Percentiles rank a stretch among this genome's conserved stretches.
phyloP scores from a whole-genome alignment of 2,888 invertebrate genomes.

The Dastarcus helophoroides region DNA sequence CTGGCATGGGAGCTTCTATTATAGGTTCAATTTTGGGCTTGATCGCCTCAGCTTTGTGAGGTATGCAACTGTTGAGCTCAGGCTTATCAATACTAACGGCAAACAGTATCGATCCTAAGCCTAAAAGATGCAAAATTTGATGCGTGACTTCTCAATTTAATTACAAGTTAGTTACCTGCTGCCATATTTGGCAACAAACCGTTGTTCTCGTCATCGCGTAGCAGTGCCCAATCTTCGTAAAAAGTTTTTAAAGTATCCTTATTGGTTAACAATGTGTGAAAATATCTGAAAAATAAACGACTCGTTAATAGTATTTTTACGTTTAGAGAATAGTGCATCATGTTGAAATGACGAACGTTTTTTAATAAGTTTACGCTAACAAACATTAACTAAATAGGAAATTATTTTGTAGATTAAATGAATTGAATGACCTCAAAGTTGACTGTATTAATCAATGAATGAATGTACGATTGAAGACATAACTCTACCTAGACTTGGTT shows the following conservation, averaged over 20 bases:
- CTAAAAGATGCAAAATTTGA: slow-evolving; percentile 34
- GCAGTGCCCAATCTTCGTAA: slow-evolving; percentile 79
- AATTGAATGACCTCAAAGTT: too few relatives aligned
- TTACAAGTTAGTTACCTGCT: slow-evolving; percentile 47
- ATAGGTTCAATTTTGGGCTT: slow-evolving; percentile 49
- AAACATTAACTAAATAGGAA: too few relatives aligned
- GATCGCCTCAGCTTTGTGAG: slow-evolving; percentile 36
- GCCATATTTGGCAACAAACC: slow-evolving; percentile 75
- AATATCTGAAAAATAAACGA: slow-evolving; percentile 45
- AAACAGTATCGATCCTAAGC: slow-evolving; percentile 80
- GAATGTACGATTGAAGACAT: too few relatives aligned
- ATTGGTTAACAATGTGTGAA: slow-evolving; percentile 63
- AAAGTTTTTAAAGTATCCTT: slow-evolving; percentile 49
- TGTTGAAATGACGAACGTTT: too few relatives aligned
- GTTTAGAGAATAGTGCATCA: too few relatives aligned
- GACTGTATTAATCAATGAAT: too few relatives aligned
- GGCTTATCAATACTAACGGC: slow-evolving; percentile 84
- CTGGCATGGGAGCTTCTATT: slow-evolving; percentile 55
- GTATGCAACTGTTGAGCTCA: slow-evolving; percentile 55
- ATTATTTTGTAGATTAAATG: too few relatives aligned
- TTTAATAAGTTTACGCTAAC: too few relatives aligned
- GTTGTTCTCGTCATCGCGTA: slow-evolving; percentile 68
- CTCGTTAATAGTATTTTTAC: too few relatives aligned
- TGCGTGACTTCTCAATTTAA: background rate
- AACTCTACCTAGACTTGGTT: too few relatives aligned